Evolutionary conservation across 2,113 vertebrate genomes (phyloP).

Genomic region (Herpailurus yagouaroundi): DNA sequence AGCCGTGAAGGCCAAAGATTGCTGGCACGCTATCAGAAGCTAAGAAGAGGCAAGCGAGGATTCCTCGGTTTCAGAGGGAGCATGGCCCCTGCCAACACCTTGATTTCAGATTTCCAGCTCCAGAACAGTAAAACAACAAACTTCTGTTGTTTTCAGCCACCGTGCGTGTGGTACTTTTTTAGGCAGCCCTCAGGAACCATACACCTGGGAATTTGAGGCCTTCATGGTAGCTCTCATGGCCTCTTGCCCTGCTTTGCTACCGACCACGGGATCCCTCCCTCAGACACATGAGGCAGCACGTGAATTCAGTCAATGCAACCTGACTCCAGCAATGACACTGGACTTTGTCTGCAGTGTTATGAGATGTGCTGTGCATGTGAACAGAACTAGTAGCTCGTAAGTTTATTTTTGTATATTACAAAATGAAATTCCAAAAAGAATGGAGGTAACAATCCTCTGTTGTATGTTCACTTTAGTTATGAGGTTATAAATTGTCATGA

Average conservation of each 20-base stretch:
- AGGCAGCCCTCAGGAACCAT: not conserved
- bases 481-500: not conserved
- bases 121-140: not conserved
- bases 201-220: not conserved
- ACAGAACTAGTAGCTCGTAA: not conserved
- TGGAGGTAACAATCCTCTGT: not conserved
- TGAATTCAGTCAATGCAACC: not conserved
- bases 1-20: not conserved
- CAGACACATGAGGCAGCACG: not conserved
- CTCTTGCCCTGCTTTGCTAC: no score
- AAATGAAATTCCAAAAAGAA: not conserved
- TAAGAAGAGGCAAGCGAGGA: not conserved
- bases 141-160: not conserved
- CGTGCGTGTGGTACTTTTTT: not conserved
- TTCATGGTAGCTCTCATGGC: rapidly evolving
- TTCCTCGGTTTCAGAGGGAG: not conserved
- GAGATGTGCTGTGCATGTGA: not conserved
- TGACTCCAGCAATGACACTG: not conserved
- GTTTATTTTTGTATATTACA: not conserved
- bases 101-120: not conserved
- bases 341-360: not conserved
- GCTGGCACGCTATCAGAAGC: not conserved
- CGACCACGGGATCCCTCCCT: not conserved
- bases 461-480: not conserved
- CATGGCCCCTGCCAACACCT: not conserved